Evolutionary conservation across 2,113 vertebrate species (phyloP).

Genomic region (Hippocampus barbouri): DNA sequence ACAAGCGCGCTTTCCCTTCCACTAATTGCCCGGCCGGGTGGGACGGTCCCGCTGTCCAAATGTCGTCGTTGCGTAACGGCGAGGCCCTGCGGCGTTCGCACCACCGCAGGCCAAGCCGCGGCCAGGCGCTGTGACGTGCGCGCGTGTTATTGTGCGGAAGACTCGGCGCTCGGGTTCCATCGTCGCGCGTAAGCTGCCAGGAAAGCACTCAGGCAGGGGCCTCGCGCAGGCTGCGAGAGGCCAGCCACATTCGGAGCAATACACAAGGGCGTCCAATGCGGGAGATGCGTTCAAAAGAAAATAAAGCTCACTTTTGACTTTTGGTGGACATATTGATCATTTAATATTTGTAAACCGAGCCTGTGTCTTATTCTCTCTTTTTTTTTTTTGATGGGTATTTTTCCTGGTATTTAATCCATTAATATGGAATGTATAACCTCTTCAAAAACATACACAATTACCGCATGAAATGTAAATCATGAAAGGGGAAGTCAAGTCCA

Average conservation of each 20-base stretch:
- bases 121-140: slow-evolving; percentile 63
- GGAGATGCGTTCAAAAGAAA: background rate
- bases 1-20: slow-evolving; percentile 57
- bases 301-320: background rate
- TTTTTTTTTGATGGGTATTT: too few relatives aligned
- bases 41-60: slow-evolving; percentile 45
- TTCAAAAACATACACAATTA: too few relatives aligned
- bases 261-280: background rate
- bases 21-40: slow-evolving; percentile 54
- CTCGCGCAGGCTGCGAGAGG: slow-evolving; percentile 29
- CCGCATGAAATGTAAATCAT: too few relatives aligned
- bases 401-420: too few relatives aligned
- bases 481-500: too few relatives aligned
- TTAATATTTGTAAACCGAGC: too few relatives aligned
- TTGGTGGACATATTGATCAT: background rate
- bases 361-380: too few relatives aligned
- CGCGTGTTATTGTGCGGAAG: slow-evolving; percentile 67
- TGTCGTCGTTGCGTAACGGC: slow-evolving; percentile 59
- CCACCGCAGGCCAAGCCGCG: slow-evolving; percentile 15
- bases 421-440: too few relatives aligned
- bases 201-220: slow-evolving; percentile 59
- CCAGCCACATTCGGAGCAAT: background rate
- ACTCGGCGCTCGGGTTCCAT: slow-evolving; percentile 63
- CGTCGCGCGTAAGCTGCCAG: slow-evolving; percentile 57
- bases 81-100: slow-evolving; percentile 61